These are phyloP conservation scores for Rhipidura dahli DNA, from an alignment of 2,113 vertebrate species.

Conservation along the genomic window DNA sequence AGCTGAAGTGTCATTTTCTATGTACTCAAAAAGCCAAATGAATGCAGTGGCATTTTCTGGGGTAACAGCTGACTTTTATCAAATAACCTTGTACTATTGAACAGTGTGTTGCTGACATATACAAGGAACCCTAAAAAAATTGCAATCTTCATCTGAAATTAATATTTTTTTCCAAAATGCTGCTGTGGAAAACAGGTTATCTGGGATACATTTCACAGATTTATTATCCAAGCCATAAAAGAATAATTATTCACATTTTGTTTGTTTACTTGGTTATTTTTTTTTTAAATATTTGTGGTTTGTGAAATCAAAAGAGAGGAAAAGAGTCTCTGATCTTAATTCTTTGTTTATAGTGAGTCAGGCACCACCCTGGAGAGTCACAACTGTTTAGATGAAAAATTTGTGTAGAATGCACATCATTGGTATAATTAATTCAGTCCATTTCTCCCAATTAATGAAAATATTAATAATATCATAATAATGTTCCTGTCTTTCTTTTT, in stretches of 20 bases:
- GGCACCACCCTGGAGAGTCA: not conserved
- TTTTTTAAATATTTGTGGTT: not conserved
- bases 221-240: not conserved
- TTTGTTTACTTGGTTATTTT: not conserved
- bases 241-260: not conserved
- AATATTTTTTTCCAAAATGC: not conserved
- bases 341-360: not conserved
- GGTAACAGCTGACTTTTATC: not conserved
- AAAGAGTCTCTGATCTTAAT: not conserved
- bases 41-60: not conserved
- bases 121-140: not conserved
- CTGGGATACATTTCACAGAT: not conserved
- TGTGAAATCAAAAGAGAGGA: not conserved
- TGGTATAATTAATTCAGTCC: not conserved
- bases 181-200: not conserved
- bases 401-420: not conserved
- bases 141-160: not conserved
- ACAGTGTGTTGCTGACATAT: not conserved
- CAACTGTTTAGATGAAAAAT: not conserved
- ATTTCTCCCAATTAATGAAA: not conserved
- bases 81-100: not conserved
- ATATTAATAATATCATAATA: not conserved
- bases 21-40: fast-evolving
- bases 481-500: not conserved
- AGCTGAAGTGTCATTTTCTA: not conserved